Evolutionary conservation across 2,888 invertebrate species (phyloP).

Genomic region (Limnephilus rhombicus): DNA sequence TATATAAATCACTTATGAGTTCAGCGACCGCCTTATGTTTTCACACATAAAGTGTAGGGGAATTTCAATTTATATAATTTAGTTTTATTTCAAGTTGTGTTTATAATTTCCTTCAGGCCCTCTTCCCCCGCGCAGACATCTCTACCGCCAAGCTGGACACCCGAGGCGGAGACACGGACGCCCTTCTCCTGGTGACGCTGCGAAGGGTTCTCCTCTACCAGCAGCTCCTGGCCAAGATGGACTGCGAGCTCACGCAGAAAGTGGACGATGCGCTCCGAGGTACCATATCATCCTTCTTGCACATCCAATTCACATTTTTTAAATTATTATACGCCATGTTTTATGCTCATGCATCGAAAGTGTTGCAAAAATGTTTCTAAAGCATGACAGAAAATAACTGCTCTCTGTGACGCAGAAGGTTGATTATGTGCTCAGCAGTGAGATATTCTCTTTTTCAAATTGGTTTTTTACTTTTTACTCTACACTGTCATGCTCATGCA

Average conservation of each 20-base stretch:
- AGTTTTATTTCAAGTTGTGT: not conserved
- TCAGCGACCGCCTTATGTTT: no score
- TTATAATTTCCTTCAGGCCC: slow-evolving; percentile 67
- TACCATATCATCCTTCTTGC: slow-evolving; percentile 68
- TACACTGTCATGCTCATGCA: no score
- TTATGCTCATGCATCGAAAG: not conserved
- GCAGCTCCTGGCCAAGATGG: slow-evolving; percentile 73
- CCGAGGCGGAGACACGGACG: slow-evolving; percentile 70
- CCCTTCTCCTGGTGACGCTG: slow-evolving; percentile 72
- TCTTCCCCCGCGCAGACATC: slow-evolving; percentile 74
- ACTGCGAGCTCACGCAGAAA: slow-evolving; percentile 72
- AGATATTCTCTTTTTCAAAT: no score
- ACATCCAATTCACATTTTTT: no score
- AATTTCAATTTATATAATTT: not conserved
- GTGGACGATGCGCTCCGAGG: slow-evolving; percentile 75
- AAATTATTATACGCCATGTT: not conserved
- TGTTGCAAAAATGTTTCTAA: no score
- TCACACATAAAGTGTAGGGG: no score
- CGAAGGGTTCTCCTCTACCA: slow-evolving; percentile 74
- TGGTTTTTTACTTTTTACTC: no score
- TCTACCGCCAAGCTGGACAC: slow-evolving; percentile 71
- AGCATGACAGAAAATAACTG: no score
- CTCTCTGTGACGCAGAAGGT: no score
- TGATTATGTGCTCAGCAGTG: no score
- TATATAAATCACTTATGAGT: no score